Base-by-base conservation (phyloP, 2,797 vertebrate species). In the Gila robusta region DNA sequence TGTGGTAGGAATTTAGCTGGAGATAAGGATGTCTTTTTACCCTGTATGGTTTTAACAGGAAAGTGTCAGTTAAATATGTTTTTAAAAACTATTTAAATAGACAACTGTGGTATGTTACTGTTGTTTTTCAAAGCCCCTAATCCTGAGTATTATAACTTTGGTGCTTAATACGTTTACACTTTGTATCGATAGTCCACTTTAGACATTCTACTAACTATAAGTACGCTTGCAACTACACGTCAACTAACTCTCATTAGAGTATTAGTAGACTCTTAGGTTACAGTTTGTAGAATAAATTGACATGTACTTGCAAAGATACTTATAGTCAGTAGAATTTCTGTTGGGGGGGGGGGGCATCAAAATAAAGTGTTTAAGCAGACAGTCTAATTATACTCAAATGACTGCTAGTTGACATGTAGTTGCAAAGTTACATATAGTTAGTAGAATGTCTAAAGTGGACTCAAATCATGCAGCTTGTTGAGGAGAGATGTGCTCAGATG, bases 21-120 rank as follows among this genome's bases (percentile, higher is more conserved):
- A 64, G 54, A 72, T 85, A 80, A 62, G 9, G 17, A 71, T 17
- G n/a, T 44, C 71, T 84, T 59, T 54, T 64, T 62, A 77, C 32
- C 64, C 41, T 67, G 10, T 70, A 10, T 17, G n/a, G 14, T 56
- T 78, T 78, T 19, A 39, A 35, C 26, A 74, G 26, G n/a, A 82
- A 26, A 26, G 3, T 69, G 11, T 16, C 41, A 8, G 2, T 66
- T 28, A 41, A 67, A 39, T 37, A 19, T 41, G 1, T 37, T 67
- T 66, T 16, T 1, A 9, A 6, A 10, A 54, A 28, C 26, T 4
- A 21, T 19, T 66, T 76, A n/a, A 44, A 49, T 74, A 4, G 21
- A 74, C 37, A 41, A 37, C 26, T 47, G 54, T 74, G 39, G n/a
- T 83, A 17, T 32, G 16, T 19, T 64, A 8, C 56, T 35, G 14